phyloP scores from a whole-genome alignment of 2,113 vertebrate genomes.

The Nestor notabilis region DNA sequence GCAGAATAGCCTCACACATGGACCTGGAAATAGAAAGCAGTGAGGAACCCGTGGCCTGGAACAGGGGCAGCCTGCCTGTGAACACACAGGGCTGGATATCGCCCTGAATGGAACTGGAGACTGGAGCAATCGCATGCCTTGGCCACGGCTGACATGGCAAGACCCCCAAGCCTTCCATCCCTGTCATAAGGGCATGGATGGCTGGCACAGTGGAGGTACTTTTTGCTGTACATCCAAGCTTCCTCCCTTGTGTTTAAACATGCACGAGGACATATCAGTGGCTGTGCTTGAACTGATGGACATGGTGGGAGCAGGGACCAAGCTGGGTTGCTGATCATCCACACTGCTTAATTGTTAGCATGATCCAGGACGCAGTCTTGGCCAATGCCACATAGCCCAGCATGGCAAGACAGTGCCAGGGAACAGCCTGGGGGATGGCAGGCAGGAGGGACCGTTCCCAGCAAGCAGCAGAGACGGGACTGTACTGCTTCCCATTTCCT shows the following conservation, averaged over 20 bases:
- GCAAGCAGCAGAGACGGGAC: background rate
- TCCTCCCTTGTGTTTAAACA: background rate
- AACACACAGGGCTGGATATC: accelerated
- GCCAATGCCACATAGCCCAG: background rate
- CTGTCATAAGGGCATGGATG: too few relatives aligned
- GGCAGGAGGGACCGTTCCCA: background rate
- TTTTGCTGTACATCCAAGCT: background rate
- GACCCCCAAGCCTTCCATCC: background rate
- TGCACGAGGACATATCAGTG: background rate
- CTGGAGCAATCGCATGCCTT: accelerated
- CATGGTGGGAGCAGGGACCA: background rate
- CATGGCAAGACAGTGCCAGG: too few relatives aligned
- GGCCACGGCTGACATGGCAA: accelerated
- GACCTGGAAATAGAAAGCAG: background rate
- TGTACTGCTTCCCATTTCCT: background rate
- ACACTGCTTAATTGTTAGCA: accelerated
- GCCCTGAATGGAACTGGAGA: background rate
- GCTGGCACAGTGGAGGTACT: background rate
- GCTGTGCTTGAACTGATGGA: background rate
- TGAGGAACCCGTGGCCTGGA: background rate
- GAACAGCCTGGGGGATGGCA: background rate
- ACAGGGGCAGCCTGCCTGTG: background rate
- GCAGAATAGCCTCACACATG: slow-evolving; percentile 19
- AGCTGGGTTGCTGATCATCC: background rate
- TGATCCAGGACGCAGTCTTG: background rate